Evolutionary conservation across 2,113 vertebrate genomes (phyloP).

Genomic region (Polypterus bichir): DNA sequence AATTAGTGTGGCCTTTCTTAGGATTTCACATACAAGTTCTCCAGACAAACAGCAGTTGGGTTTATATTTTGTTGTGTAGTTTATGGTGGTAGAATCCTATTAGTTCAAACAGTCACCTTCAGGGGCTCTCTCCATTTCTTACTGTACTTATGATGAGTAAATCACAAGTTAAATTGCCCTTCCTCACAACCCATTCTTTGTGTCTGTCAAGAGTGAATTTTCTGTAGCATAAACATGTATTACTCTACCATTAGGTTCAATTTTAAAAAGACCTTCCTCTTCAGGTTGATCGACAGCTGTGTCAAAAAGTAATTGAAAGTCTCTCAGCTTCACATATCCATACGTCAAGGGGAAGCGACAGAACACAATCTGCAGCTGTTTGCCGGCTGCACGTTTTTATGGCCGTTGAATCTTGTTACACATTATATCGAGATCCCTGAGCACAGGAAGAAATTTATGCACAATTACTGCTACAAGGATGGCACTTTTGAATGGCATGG

Average conservation of each 20-base stretch:
- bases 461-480: constrained; percentile 17
- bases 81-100: background rate
- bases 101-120: background rate
- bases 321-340: constrained; percentile 21
- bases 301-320: constrained; percentile 38
- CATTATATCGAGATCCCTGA: constrained; percentile 15
- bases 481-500: too few species aligned
- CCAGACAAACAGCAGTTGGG: background rate
- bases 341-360: constrained; percentile 35
- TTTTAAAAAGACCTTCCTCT: constrained; percentile 20
- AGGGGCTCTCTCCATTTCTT: background rate
- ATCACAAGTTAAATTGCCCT: constrained; percentile 4
- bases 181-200: background rate
- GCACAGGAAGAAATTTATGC: constrained; percentile 4
- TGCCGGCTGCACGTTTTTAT: constrained; percentile 19
- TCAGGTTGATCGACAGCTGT: constrained; percentile 27
- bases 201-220: constrained; percentile 5
- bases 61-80: background rate
- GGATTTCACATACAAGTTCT: background rate
- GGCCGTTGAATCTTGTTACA: constrained; percentile 36
- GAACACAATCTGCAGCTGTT: constrained; percentile 27
- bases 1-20: too few species aligned
- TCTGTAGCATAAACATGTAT: background rate
- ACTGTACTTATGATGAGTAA: background rate
- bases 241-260: background rate